Evolutionary conservation across 2,113 vertebrate species (phyloP), one percentile per base, ranked within the genome.

Genomic region (Actenoides hombroni): DNA sequence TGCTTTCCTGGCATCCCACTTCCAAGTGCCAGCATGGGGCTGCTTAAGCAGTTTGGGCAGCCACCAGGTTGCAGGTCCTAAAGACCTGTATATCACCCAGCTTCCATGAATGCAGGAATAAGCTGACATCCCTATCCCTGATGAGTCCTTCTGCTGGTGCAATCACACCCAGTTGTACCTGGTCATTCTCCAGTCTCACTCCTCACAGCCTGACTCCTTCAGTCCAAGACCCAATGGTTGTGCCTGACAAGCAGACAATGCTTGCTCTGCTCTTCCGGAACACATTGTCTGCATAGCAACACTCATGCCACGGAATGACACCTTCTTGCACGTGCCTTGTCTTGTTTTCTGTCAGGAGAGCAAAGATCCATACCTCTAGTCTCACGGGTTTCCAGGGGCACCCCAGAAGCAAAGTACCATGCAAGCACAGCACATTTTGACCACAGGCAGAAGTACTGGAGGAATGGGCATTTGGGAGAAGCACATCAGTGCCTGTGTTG

Each of bases 21-120:
- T 64, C 20, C 39, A 64, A 54, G 26, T 0, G 1, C 26, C 23
- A 46, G 21, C 4, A 2, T 7, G 1, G 13, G 11, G 28, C 14
- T 56, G 28, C 18, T n/a, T 17, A 64, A 25, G 25, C 5, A 16
- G 23, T 56, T 24, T 46, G 23, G 63, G 26, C 39, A 70, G 39
- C 11, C 1, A 1, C 16, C n/a, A 56, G 48, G 11, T 12, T 71
- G 65, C 1, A 1, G 11, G 14, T 48, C 8, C 29, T 10, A 23
- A 63, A 64, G 40, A 28, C 12, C 6, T 70, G 2, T 2, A 0
- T 29, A n/a, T 29, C 1, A 0, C 14, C 16, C 13, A 40, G n/a
- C 10, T 80, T 29, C 16, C 24, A 40, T 5, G 13, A 15, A 26
- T 1, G 4, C n/a, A 17, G 64, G n/a, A 46, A 6, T 23, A 23